Evolutionary conservation across 2,888 invertebrate genomes (phyloP).

Genomic region (Ennomos fuscantarius): DNA sequence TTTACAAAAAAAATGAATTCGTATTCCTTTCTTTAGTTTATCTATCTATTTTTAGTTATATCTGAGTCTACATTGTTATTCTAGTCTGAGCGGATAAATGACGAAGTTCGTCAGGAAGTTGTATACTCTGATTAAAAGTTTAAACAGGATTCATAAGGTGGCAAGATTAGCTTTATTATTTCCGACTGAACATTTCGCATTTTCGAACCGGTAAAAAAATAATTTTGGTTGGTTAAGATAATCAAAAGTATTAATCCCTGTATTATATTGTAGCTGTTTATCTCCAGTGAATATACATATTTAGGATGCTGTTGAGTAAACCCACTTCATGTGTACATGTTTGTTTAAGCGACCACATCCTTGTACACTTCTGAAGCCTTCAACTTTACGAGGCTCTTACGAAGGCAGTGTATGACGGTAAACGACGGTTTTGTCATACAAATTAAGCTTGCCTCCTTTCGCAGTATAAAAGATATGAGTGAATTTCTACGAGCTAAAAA

Average conservation of each 20-base stretch:
- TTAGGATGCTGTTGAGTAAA: conserved; percentile 19
- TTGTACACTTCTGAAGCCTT: conserved; percentile 22
- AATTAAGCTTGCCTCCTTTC: conserved; percentile 40
- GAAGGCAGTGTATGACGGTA: conserved; percentile 25
- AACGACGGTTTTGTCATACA: conserved; percentile 43
- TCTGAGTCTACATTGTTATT: no score
- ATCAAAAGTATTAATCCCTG: conserved; percentile 1
- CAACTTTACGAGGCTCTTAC: conserved; percentile 27
- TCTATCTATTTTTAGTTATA: no score
- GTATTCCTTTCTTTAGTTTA: no score
- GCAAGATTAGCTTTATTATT: background rate
- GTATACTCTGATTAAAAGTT: conserved; percentile 17
- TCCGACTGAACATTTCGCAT: background rate
- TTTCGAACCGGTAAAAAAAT: background rate
- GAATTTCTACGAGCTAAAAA: conserved; percentile 33
- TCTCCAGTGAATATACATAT: conserved; percentile 20
- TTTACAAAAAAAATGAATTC: no score
- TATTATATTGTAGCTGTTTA: conserved; percentile 6
- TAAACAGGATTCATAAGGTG: conserved; percentile 7
- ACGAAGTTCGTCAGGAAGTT: conserved; percentile 30
- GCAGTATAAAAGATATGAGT: conserved; percentile 35
- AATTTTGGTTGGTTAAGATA: conserved; percentile 4
- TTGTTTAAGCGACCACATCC: conserved; percentile 24
- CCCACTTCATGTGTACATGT: conserved; percentile 20
- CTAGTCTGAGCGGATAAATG: conserved; percentile 18